Percentiles rank a stretch among this genome's conserved stretches.
These are phyloP conservation scores for Zalophus californianus DNA, from an alignment of 2,797 vertebrate genomes.

Conservation along the genomic window DNA sequence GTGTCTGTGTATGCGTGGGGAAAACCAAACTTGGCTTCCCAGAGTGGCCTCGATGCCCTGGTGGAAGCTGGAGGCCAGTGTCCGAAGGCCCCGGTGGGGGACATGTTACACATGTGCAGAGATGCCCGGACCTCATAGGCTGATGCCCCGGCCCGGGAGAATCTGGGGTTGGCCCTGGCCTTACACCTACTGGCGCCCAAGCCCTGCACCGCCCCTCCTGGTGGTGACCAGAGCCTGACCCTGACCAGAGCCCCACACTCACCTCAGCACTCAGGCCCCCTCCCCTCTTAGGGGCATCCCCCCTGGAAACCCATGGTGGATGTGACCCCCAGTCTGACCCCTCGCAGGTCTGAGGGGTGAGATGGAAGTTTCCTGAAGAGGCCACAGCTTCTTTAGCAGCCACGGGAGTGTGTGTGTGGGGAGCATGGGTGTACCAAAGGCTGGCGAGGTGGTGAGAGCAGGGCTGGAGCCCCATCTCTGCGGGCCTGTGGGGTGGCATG, in stretches of 20 bases:
- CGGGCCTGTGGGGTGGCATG: neutral
- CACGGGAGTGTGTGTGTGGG: rapidly evolving
- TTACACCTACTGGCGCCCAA: neutral
- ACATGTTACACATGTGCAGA: rapidly evolving
- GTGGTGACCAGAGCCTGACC: neutral
- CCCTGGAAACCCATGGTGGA: neutral
- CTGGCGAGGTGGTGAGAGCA: neutral
- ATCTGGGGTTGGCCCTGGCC: neutral
- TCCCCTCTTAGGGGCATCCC: neutral
- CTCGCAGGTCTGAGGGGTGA: neutral
- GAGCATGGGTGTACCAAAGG: rapidly evolving
- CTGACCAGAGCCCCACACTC: neutral
- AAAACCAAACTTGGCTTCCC: neutral
- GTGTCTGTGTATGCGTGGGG: neutral
- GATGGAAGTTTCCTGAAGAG: neutral
- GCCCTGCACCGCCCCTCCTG: neutral
- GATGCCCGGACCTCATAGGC: neutral
- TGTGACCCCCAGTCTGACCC: neutral
- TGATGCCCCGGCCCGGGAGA: neutral
- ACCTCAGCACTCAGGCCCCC: neutral
- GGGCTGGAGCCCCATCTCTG: neutral
- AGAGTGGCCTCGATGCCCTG: neutral
- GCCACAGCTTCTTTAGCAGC: neutral
- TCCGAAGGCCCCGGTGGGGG: neutral
- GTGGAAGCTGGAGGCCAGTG: neutral